phyloP scores from a whole-genome alignment of 2,888 invertebrate genomes.

The Rhingia rostrata region DNA sequence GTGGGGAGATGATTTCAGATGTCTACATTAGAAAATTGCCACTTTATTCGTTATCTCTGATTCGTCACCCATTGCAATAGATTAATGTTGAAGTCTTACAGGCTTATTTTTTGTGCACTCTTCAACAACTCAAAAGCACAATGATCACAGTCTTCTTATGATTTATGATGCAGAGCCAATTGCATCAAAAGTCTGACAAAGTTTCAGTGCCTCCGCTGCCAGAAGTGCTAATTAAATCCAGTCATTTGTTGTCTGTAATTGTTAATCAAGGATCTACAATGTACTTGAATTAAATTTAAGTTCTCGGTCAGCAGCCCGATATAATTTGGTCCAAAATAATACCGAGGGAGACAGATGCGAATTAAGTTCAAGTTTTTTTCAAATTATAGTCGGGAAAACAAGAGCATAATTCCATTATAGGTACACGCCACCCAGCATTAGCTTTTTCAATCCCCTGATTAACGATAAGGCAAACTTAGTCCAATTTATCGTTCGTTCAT shows the following conservation, averaged over 20 bases:
- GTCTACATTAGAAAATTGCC: slow-evolving; percentile 38
- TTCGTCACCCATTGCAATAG: slow-evolving; percentile 25
- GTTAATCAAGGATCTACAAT: neutral
- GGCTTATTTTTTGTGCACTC: slow-evolving; percentile 3
- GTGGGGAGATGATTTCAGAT: slow-evolving; percentile 21
- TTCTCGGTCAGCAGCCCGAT: slow-evolving; percentile 35
- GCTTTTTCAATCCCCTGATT: slow-evolving; percentile 50
- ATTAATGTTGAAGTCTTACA: slow-evolving; percentile 14
- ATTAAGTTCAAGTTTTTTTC: slow-evolving; percentile 35
- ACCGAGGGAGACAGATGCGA: neutral
- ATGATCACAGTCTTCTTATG: neutral
- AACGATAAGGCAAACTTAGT: slow-evolving; percentile 45
- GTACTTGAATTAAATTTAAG: slow-evolving; percentile 44
- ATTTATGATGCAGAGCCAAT: slow-evolving; percentile 18
- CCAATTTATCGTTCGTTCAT: slow-evolving; percentile 21
- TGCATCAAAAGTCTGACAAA: slow-evolving; percentile 3
- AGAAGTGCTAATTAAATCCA: slow-evolving; percentile 3
- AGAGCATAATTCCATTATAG: slow-evolving; percentile 42
- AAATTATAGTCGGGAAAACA: slow-evolving; percentile 6
- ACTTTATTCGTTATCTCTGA: slow-evolving; percentile 16
- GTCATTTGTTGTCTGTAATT: neutral
- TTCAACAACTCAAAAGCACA: neutral
- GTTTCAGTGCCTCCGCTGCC: slow-evolving; percentile 1
- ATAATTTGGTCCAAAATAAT: neutral
- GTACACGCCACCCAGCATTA: slow-evolving; percentile 7